A percentile compares a stretch with the other conserved stretches of the same genome.
These are phyloP conservation scores for Podiceps cristatus DNA, from an alignment of 2,113 vertebrate species.

Conservation along the genomic window DNA sequence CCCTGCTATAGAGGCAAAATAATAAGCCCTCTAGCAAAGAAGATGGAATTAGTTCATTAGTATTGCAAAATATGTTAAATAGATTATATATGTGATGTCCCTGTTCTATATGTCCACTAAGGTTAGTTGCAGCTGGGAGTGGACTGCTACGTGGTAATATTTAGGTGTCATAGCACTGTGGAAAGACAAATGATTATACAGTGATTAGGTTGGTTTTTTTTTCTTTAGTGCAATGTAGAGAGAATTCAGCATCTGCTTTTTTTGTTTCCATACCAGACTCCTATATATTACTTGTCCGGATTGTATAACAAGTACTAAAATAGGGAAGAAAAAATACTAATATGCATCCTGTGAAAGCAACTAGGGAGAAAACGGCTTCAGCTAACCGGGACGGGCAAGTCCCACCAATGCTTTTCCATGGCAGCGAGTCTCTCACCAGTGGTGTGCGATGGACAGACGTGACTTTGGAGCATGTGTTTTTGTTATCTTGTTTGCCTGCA, in stretches of 20 bases:
- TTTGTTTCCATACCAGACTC: neutral
- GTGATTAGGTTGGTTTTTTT: neutral
- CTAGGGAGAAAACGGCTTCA: neutral
- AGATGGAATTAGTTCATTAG: neutral
- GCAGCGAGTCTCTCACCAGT: neutral
- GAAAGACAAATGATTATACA: neutral
- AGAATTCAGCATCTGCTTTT: neutral
- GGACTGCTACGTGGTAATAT: neutral
- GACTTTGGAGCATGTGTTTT: neutral
- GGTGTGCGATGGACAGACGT: fast-evolving
- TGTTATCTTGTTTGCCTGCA: neutral
- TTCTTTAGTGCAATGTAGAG: neutral
- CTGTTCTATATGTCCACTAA: neutral
- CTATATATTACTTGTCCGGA: neutral
- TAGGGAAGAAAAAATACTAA: neutral
- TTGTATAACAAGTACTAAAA: neutral
- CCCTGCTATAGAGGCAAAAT: neutral
- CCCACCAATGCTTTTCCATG: neutral
- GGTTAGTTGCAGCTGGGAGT: neutral
- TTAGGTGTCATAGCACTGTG: neutral
- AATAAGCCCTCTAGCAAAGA: neutral
- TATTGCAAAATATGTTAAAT: neutral
- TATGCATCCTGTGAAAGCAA: neutral
- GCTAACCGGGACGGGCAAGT: neutral
- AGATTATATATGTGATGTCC: neutral